phyloP scores from a whole-genome alignment of 2,888 invertebrate species.

The Achlya flavicornis region DNA sequence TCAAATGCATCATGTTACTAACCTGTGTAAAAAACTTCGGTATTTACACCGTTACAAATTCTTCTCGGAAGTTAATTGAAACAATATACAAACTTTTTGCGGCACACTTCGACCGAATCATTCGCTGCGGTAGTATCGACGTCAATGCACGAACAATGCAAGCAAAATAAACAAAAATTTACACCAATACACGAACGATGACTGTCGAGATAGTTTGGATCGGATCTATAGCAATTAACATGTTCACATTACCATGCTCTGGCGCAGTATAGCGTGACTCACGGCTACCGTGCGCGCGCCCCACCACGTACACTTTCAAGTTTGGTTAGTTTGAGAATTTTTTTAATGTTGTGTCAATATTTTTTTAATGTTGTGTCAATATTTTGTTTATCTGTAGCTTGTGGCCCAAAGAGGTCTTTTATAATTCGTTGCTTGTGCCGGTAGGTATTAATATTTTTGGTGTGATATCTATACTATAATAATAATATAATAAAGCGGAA shows the following conservation, averaged over 20 bases:
- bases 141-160: slow-evolving; percentile 21
- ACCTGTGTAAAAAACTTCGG: not conserved
- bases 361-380: not conserved
- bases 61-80: slow-evolving; percentile 5
- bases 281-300: slow-evolving; percentile 56
- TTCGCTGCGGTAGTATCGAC: not conserved
- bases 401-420: not conserved
- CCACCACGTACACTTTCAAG: slow-evolving; percentile 20
- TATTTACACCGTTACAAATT: slow-evolving; percentile 1
- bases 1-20: not conserved
- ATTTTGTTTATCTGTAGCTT: not conserved
- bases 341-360: not conserved
- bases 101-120: too few relatives aligned
- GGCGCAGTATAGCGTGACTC: slow-evolving; percentile 57
- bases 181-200: not conserved
- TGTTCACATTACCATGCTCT: slow-evolving; percentile 50
- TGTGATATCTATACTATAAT: too few relatives aligned
- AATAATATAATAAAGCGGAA: too few relatives aligned
- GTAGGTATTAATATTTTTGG: not conserved
- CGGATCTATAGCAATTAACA: slow-evolving; percentile 54
- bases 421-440: too few relatives aligned
- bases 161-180: slow-evolving; percentile 24
- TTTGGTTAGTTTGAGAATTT: not conserved
- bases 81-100: not conserved
- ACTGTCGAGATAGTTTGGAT: not conserved